Evolutionary conservation across 2,888 invertebrate species (phyloP).

Genomic region (Lomographa bimaculata): DNA sequence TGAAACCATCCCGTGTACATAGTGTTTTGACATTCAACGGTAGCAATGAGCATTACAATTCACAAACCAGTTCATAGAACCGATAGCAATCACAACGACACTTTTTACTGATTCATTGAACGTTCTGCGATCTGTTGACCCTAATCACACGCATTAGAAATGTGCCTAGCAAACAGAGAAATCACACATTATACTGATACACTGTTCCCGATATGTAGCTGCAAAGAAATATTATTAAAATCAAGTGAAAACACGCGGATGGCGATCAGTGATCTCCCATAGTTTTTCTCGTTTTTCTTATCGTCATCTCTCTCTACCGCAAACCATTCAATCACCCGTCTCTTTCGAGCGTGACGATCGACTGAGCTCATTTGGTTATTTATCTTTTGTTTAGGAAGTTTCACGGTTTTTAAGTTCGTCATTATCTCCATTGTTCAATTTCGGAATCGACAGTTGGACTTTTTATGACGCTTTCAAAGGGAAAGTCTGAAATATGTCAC

Average conservation of each 20-base stretch:
- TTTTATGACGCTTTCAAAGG: constrained; percentile 45
- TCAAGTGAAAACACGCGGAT: constrained; percentile 46
- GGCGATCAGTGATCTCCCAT: constrained; percentile 30
- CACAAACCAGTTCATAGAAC: constrained; percentile 9
- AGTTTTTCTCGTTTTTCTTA: constrained; percentile 34
- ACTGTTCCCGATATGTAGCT: constrained; percentile 38
- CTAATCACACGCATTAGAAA: constrained; percentile 62
- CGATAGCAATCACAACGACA: constrained; percentile 20
- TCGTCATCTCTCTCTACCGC: constrained; percentile 34
- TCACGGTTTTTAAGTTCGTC: constrained; percentile 40
- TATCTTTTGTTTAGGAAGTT: constrained; percentile 45
- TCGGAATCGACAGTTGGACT: constrained; percentile 24
- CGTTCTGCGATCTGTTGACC: constrained; percentile 49
- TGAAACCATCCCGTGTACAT: no score
- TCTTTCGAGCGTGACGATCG: constrained; percentile 37
- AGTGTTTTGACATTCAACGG: no score
- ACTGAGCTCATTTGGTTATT: constrained; percentile 45
- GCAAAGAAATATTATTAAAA: constrained; percentile 48
- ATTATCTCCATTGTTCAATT: constrained; percentile 40
- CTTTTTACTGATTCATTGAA: constrained; percentile 28
- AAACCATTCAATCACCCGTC: constrained; percentile 26
- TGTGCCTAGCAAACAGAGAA: constrained; percentile 53
- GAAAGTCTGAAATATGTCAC: constrained; percentile 48
- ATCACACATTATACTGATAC: constrained; percentile 42
- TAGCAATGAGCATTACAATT: constrained; percentile 11